Conservation (phyloP, 2,113 vertebrate genomes). For the Cyanistes caeruleus region DNA sequence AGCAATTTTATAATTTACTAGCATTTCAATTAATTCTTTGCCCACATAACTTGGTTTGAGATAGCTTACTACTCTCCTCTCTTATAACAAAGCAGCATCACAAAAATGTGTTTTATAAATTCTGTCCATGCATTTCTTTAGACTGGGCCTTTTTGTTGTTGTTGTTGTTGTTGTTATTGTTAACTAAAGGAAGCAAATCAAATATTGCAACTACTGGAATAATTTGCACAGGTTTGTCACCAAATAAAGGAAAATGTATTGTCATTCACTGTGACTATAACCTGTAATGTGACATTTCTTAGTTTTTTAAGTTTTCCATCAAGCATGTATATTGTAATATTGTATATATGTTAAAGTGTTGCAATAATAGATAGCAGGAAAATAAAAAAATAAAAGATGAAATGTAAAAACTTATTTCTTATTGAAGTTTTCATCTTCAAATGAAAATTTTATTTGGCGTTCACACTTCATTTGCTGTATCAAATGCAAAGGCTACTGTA, state of each 20-base stretch:
- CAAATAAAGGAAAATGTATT: background rate
- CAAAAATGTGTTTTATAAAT: background rate
- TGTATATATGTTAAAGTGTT: background rate
- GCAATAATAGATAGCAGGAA: background rate
- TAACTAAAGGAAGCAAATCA: background rate
- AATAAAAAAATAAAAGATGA: background rate
- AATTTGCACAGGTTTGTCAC: background rate
- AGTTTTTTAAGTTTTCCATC: background rate
- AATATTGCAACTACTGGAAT: background rate
- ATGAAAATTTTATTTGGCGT: background rate
- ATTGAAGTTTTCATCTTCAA: background rate
- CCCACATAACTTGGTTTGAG: background rate
- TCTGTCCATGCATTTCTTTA: background rate
- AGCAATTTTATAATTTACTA: conserved; percentile 5
- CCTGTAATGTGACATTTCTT: background rate
- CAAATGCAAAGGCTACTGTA: background rate
- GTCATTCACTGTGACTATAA: background rate
- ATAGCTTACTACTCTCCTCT: background rate
- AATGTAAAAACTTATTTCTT: background rate
- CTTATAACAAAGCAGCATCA: background rate
- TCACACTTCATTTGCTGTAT: background rate
- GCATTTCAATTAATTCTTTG: conserved; percentile 14
- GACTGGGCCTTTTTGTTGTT: background rate
- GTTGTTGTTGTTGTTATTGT: background rate
- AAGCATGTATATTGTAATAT: background rate